These are phyloP conservation scores for Silurus glanis DNA, from an alignment of 2,113 vertebrate species.

Conservation along the genomic window DNA sequence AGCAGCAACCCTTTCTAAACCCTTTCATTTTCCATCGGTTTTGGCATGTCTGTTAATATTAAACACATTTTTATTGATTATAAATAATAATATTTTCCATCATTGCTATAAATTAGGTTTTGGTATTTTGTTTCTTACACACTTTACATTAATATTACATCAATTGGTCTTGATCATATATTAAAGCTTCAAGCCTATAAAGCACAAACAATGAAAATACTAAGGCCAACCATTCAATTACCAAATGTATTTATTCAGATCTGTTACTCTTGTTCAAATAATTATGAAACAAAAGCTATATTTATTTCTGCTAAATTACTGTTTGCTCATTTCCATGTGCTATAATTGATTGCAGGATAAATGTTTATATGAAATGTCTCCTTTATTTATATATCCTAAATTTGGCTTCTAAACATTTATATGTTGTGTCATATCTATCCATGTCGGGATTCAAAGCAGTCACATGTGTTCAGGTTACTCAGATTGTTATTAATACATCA, in stretches of 20 bases:
- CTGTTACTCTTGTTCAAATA: neutral
- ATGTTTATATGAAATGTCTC: neutral
- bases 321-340: neutral
- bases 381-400: slow-evolving; percentile 7
- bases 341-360: neutral
- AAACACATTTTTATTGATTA: neutral
- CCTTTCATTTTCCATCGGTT: neutral
- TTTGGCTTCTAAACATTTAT: neutral
- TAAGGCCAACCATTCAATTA: neutral
- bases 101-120: neutral
- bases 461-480: slow-evolving; percentile 22
- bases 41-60: neutral
- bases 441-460: slow-evolving; percentile 11
- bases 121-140: neutral
- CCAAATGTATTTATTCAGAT: neutral
- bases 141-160: neutral
- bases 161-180: neutral
- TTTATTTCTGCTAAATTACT: neutral
- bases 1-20: neutral
- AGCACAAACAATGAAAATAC: neutral
- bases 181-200: neutral
- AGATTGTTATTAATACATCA: slow-evolving; percentile 58
- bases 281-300: neutral
- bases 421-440: neutral
- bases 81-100: neutral